Evolutionary conservation across 2,888 invertebrate genomes (phyloP).

Genomic region (Diachrysia chrysitis): DNA sequence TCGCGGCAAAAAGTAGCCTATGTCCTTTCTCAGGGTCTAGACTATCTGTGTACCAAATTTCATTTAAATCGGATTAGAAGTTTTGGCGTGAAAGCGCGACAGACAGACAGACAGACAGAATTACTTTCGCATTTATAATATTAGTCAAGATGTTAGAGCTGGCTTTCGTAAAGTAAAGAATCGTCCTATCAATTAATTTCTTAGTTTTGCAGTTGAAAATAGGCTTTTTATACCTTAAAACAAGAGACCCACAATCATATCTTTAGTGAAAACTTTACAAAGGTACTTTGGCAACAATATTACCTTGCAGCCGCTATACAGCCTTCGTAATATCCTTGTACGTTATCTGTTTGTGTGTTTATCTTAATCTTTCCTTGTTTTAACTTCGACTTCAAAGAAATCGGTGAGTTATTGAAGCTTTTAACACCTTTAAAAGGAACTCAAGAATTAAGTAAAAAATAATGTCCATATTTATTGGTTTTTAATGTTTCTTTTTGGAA

Average conservation of each 20-base stretch:
- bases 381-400: constrained; percentile 30
- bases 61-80: no score
- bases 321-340: constrained; percentile 27
- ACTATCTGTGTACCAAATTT: no score
- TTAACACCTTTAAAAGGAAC: neutral
- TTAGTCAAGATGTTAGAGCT: no score
- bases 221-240: no score
- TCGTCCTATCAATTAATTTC: no score
- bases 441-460: neutral
- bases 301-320: neutral
- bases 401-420: constrained; percentile 5
- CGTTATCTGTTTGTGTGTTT: constrained; percentile 9
- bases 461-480: neutral
- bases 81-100: no score
- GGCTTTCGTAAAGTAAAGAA: no score
- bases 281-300: neutral
- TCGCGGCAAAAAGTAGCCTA: no score
- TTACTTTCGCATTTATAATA: no score
- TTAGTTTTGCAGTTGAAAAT: no score
- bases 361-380: constrained; percentile 39
- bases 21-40: no score
- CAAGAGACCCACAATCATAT: neutral
- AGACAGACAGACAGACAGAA: no score
- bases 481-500: neutral
- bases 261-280: neutral